Percentiles rank a stretch among this genome's conserved stretches.
These are phyloP conservation scores for Ophthalmotilapia sp. DNA, from an alignment of 2,113 vertebrate genomes.

Conservation along the genomic window DNA sequence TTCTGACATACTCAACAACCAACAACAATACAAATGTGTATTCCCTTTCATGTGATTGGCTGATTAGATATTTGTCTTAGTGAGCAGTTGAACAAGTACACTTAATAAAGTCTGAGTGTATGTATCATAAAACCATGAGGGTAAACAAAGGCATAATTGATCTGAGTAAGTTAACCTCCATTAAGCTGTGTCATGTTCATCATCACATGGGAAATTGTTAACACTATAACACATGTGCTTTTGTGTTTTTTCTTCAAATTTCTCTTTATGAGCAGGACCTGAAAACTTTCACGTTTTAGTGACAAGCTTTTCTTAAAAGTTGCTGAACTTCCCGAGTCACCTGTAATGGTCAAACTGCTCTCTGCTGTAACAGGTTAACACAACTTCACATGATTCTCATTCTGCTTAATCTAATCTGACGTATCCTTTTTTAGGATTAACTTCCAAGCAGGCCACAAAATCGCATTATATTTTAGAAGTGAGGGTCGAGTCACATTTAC, in stretches of 20 bases:
- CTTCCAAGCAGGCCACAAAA: neutral
- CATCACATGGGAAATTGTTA: neutral
- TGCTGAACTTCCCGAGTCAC: neutral
- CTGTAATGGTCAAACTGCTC: neutral
- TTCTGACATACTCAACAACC: neutral
- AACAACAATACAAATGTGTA: neutral
- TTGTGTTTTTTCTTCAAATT: neutral
- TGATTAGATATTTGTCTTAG: neutral
- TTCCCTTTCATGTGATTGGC: neutral
- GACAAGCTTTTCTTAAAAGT: neutral
- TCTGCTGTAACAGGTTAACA: neutral
- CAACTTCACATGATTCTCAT: neutral
- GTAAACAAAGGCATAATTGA: neutral
- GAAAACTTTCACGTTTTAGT: neutral
- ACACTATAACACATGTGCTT: neutral
- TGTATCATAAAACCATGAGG: neutral
- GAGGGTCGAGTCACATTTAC: constrained; percentile 22
- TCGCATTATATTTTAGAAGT: neutral
- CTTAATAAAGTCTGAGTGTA: neutral
- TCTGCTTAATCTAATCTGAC: neutral
- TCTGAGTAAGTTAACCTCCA: neutral
- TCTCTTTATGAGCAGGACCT: neutral
- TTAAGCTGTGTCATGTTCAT: neutral
- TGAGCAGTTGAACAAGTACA: neutral
- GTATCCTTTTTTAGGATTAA: neutral